Percentiles rank a stretch among this genome's conserved stretches.
Conservation (phyloP, 2,113 vertebrate genomes). For the Ariopsis seemanni region DNA sequence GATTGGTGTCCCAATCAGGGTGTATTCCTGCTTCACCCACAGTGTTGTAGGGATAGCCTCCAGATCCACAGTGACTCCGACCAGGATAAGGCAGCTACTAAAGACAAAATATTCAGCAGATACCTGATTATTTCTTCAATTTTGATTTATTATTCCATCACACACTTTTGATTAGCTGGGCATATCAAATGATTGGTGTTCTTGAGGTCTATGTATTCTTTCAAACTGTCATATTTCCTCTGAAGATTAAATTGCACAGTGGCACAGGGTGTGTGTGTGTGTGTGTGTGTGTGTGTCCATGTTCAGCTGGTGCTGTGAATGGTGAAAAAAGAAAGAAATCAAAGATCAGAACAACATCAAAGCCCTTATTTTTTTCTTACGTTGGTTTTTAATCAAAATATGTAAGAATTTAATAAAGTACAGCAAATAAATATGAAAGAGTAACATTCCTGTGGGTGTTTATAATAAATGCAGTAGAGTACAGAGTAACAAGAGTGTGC, state of each 20-base stretch:
- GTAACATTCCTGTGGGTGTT: slow-evolving; percentile 49
- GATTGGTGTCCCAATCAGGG: background rate
- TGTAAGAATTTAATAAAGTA: slow-evolving; percentile 58
- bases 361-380: slow-evolving; percentile 34
- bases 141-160: slow-evolving; percentile 60
- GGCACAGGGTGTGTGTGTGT: background rate
- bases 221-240: background rate
- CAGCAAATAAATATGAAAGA: slow-evolving; percentile 54
- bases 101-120: background rate
- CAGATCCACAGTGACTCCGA: too few species aligned
- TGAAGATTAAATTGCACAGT: background rate
- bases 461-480: slow-evolving; percentile 66
- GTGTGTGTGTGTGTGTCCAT: background rate
- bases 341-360: background rate
- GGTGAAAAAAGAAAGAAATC: background rate
- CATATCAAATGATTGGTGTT: slow-evolving; percentile 74
- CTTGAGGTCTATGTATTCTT: slow-evolving; percentile 5
- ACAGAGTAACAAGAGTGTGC: slow-evolving; percentile 63
- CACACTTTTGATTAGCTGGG: slow-evolving; percentile 81
- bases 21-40: background rate
- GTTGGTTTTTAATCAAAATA: slow-evolving; percentile 64
- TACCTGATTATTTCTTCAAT: background rate
- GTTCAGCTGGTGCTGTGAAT: background rate
- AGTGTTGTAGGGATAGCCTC: background rate
- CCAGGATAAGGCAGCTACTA: background rate